phyloP scores from a whole-genome alignment of 2,888 invertebrate species.

The Drosophila paramelanica region DNA sequence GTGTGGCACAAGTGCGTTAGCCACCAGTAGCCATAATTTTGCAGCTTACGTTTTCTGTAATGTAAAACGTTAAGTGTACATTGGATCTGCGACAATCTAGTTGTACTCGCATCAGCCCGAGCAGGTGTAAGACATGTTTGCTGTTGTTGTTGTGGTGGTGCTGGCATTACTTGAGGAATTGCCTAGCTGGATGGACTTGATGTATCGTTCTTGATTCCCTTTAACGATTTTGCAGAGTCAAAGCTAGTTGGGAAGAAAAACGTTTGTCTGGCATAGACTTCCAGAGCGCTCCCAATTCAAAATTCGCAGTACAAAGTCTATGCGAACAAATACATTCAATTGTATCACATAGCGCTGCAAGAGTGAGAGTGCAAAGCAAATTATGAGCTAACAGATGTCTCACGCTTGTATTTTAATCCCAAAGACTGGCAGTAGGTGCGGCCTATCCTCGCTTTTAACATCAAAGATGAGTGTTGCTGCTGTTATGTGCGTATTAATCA shows the following conservation, averaged over 20 bases:
- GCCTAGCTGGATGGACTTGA: constrained; percentile 71
- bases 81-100: constrained; percentile 30
- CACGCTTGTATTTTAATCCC: constrained; percentile 46
- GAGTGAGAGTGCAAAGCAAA: constrained; percentile 56
- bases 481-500: neutral
- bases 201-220: constrained; percentile 81
- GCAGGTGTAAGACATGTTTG: constrained; percentile 3
- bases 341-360: constrained; percentile 54
- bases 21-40: constrained; percentile 10
- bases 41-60: constrained; percentile 57
- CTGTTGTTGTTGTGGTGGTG: constrained; percentile 44
- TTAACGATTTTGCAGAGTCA: constrained; percentile 75
- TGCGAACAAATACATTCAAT: constrained; percentile 26
- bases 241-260: constrained; percentile 27
- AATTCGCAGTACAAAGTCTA: constrained; percentile 17
- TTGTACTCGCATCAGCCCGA: constrained; percentile 18
- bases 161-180: constrained; percentile 35
- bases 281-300: constrained; percentile 8
- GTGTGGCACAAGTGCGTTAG: constrained; percentile 10
- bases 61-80: constrained; percentile 61
- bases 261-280: constrained; percentile 14
- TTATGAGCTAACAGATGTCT: constrained; percentile 54
- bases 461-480: constrained; percentile 1
- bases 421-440: neutral
- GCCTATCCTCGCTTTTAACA: constrained; percentile 3